phyloP scores from a whole-genome alignment of 2,888 invertebrate species.

The Melanotus villosus region DNA sequence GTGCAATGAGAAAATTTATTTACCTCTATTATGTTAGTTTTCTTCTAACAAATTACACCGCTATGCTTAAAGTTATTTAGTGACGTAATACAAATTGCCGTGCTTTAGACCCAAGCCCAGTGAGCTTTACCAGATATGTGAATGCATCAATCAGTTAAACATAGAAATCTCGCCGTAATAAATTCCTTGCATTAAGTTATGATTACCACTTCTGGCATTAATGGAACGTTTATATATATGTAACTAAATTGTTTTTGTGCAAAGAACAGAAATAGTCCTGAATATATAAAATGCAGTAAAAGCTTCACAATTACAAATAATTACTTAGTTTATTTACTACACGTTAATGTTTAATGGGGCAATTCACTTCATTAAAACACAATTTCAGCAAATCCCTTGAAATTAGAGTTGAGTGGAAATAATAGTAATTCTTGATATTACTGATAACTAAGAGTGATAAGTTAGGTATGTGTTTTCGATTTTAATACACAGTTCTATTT shows the following conservation, averaged over 20 bases:
- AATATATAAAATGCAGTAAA: conserved; percentile 3
- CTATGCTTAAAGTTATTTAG: conserved; percentile 45
- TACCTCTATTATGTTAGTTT: conserved; percentile 34
- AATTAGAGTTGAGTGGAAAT: too few species aligned
- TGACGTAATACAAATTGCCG: conserved; percentile 45
- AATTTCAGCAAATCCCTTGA: neutral
- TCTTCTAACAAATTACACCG: conserved; percentile 37
- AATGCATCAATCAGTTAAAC: conserved; percentile 50
- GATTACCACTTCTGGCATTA: conserved; percentile 27
- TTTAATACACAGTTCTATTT: too few species aligned
- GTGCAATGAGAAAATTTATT: conserved; percentile 25
- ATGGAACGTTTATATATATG: conserved; percentile 8
- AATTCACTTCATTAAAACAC: neutral
- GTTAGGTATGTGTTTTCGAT: too few species aligned
- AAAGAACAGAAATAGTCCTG: neutral
- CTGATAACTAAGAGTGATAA: too few species aligned
- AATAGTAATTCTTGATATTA: too few species aligned
- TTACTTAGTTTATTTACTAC: neutral
- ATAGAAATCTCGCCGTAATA: conserved; percentile 37
- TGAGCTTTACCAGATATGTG: conserved; percentile 53
- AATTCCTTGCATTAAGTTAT: conserved; percentile 34
- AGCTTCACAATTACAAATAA: conserved; percentile 1
- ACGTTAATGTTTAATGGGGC: neutral
- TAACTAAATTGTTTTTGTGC: neutral
- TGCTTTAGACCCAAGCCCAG: conserved; percentile 49